phyloP scores from a whole-genome alignment of 2,888 invertebrate species.

The Matsumyia berberina region DNA sequence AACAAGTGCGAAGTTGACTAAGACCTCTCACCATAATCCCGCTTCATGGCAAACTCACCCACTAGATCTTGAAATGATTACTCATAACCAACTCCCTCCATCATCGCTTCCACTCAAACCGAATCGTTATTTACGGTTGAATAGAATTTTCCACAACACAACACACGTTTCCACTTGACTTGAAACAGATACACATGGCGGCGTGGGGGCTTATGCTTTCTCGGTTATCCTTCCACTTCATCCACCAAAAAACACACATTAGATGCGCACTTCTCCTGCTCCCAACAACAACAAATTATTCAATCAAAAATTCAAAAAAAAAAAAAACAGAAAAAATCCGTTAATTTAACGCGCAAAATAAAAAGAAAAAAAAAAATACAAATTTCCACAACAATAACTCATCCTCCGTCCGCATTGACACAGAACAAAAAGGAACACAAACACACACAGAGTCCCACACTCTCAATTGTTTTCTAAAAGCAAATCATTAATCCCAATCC shows the following conservation, averaged over 20 bases:
- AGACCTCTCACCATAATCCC: too few relatives aligned
- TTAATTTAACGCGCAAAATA: slow-evolving; percentile 58
- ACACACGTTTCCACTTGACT: slow-evolving; percentile 33
- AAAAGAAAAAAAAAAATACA: too few relatives aligned
- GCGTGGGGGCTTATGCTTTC: neutral
- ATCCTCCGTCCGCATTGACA: slow-evolving; percentile 10
- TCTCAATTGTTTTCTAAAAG: slow-evolving; percentile 71
- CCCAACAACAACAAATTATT: slow-evolving; percentile 44
- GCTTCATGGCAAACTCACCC: too few relatives aligned
- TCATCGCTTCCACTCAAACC: neutral
- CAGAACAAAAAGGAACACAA: slow-evolving; percentile 7
- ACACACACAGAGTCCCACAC: slow-evolving; percentile 40
- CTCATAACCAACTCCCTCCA: neutral
- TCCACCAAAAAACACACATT: neutral
- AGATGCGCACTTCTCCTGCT: neutral
- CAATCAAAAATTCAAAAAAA: slow-evolving; percentile 71
- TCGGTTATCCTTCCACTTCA: neutral
- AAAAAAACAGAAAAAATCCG: too few relatives aligned
- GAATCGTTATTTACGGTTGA: slow-evolving; percentile 13
- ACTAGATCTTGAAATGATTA: neutral
- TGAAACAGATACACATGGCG: neutral
- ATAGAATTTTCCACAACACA: slow-evolving; percentile 11
- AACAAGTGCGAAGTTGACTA: too few relatives aligned
- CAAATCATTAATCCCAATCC: slow-evolving; percentile 76
- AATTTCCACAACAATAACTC: slow-evolving; percentile 61